Evolutionary conservation across 1,140 invertebrate genomes (phyloP), one percentile per base, ranked within the genome.

Genomic region (Oncopodura yosiiana): DNA sequence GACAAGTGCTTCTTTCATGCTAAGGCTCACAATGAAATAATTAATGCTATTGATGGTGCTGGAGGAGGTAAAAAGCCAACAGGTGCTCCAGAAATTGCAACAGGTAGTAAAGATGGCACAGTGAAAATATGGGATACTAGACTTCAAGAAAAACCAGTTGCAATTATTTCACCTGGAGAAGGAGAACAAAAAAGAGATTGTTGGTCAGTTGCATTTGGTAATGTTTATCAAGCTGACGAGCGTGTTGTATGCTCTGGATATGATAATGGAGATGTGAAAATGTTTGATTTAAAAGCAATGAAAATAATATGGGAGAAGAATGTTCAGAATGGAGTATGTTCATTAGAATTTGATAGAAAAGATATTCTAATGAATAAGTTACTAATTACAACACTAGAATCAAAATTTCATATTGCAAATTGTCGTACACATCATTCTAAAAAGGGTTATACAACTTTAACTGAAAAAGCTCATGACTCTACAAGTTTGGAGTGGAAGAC

Each of bases 341-440:
- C 77, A 48, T 41, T 92, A 12, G 88, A 96, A 70, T 97, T 96
- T 74, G 93, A 97, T 70, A 74, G 93, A 24, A 87, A 86, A 68
- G 90, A 95, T 68, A 95, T 95, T 63, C 74, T 78, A 53, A 95
- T 95, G 89, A 96, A 97, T 67, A 97, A 97, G 74, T 68, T 97
- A 45, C 29, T 90, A 2, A 89, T 82, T 0, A 92, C 91, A 4
- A 92, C 90, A 0, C 71, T 97, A n/a, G 91, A 96, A 70, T 86
- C 87, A 0, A 93, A 90, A 63, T 83, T 95, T 61, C 83, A 87
- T 69, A 78, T 94, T 1, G 95, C 83, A 69, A 91, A 96, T 70
- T 75, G 93, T 56, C 79, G 85, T 63, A 92, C 87, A 5, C 83
- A 88, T 63, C 87, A 94, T 73, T 79, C 82, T 0, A 81, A 80